phyloP scores from a whole-genome alignment of 2,113 vertebrate genomes.

The Nothoprocta pentlandii region DNA sequence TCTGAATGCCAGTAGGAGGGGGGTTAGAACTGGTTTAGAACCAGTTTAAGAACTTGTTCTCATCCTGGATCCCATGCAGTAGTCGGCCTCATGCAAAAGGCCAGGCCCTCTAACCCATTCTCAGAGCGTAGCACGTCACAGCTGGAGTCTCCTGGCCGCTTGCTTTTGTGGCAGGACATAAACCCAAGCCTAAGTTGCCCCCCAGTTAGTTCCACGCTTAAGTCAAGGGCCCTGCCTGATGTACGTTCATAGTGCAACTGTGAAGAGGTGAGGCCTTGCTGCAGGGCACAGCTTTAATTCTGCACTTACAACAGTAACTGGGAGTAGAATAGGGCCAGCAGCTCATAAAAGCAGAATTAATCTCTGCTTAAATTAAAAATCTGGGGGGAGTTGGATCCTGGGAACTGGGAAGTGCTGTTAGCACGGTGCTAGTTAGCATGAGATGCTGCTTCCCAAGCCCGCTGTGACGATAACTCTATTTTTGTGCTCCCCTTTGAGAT shows the following conservation, averaged over 20 bases:
- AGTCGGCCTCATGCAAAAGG: not conserved
- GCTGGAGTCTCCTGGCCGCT: conserved; percentile 6
- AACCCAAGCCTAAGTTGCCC: not conserved
- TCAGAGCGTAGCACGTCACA: not conserved
- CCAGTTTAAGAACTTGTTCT: conserved; percentile 10
- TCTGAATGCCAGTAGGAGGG: not conserved
- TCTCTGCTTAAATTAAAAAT: conserved; percentile 24
- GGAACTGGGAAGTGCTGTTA: not conserved
- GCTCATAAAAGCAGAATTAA: not conserved
- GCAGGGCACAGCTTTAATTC: not conserved
- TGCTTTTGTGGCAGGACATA: not conserved
- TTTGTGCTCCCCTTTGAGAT: not conserved
- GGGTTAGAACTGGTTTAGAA: not conserved
- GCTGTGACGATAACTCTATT: not conserved
- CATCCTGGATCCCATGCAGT: not conserved
- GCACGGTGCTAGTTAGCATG: not conserved
- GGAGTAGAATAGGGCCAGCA: not conserved
- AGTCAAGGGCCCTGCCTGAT: not conserved
- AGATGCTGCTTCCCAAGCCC: not conserved
- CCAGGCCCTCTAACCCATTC: not conserved
- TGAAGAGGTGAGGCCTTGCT: not conserved
- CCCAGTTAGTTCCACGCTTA: not conserved
- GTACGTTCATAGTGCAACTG: not conserved
- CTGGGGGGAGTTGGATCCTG: not conserved
- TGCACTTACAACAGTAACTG: conserved; percentile 2